These are phyloP conservation scores for Holotrichia oblita DNA, from an alignment of 1,140 invertebrate species.

Conservation along the genomic window DNA sequence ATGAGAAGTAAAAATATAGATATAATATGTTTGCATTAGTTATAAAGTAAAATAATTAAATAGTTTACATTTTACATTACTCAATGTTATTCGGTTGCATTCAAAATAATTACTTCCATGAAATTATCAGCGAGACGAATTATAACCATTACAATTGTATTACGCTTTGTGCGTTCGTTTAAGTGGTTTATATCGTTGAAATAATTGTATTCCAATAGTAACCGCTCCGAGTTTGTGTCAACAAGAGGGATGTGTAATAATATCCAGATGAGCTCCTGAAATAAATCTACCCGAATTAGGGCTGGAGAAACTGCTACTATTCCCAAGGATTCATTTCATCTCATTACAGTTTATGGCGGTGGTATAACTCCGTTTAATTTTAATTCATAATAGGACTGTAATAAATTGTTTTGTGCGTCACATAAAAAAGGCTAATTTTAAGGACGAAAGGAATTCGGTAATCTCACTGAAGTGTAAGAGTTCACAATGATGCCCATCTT, in stretches of 20 bases:
- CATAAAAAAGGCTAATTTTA: constrained; percentile 25
- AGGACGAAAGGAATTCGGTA: background rate
- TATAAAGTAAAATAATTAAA: too few species aligned
- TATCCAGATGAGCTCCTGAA: constrained; percentile 15
- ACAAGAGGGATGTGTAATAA: constrained; percentile 35
- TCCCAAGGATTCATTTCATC: too few species aligned
- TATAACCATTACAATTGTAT: background rate
- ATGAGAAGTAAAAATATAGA: too few species aligned
- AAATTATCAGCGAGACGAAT: background rate
- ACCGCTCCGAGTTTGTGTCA: constrained; percentile 11
- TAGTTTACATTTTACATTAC: too few species aligned
- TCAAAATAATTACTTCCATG: background rate
- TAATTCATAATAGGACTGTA: constrained; percentile 24
- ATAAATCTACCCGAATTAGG: constrained; percentile 16
- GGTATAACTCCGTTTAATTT: constrained; percentile 29
- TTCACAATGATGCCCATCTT: constrained; percentile 7
- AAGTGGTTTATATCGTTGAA: background rate
- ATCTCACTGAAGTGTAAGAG: background rate
- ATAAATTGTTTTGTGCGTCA: constrained; percentile 7
- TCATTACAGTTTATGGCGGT: background rate
- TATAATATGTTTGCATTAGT: too few species aligned
- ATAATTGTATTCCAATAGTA: constrained; percentile 18
- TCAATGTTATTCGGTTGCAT: background rate
- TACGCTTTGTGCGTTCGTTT: background rate
- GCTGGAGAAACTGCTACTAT: background rate